Evolutionary conservation across 2,113 vertebrate genomes (phyloP).

Genomic region (Rhegmatorhina hoffmannsi): DNA sequence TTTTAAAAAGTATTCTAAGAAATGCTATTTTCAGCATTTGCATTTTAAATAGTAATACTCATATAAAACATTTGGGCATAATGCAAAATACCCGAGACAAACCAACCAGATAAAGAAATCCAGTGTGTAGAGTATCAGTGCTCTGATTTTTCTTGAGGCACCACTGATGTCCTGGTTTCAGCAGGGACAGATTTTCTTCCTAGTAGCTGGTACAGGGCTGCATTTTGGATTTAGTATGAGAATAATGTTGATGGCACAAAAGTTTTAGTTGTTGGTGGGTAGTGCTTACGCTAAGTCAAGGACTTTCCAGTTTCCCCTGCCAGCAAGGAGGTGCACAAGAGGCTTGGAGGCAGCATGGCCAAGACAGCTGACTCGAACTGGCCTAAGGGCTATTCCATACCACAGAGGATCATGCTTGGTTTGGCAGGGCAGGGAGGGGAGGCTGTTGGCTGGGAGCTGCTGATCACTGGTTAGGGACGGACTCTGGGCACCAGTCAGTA

Average conservation of each 20-base stretch:
- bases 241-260: neutral
- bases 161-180: neutral
- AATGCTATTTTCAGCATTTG: neutral
- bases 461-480: neutral
- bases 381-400: neutral
- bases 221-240: neutral
- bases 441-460: neutral
- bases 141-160: neutral
- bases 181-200: neutral
- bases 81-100: neutral
- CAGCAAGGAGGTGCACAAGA: rapidly evolving
- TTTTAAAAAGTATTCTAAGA: neutral
- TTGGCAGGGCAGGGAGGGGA: neutral
- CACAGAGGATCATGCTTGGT: neutral
- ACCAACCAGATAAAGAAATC: neutral
- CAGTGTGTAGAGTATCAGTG: neutral
- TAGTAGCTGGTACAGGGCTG: neutral
- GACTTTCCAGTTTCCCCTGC: neutral
- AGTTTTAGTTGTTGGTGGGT: neutral
- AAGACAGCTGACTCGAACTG: neutral
- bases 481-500: neutral
- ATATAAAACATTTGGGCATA: neutral
- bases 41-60: neutral
- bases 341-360: neutral
- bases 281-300: neutral